A percentile compares a stretch with the other conserved stretches of the same genome.
These are phyloP conservation scores for Colletes collaris DNA, from an alignment of 2,888 invertebrate species.

Conservation along the genomic window DNA sequence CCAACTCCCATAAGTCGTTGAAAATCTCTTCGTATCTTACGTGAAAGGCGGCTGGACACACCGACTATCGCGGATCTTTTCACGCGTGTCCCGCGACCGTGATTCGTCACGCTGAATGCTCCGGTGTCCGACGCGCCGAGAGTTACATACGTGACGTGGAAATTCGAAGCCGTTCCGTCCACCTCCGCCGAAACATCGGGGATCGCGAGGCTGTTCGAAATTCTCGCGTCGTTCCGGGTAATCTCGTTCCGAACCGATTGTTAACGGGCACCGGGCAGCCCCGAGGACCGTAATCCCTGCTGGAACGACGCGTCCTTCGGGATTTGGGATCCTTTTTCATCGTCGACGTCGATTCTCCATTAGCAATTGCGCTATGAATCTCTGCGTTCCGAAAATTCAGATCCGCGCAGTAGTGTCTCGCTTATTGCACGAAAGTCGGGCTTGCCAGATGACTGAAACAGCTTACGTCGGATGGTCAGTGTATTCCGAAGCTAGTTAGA, in stretches of 20 bases:
- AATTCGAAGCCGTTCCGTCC: constrained; percentile 30
- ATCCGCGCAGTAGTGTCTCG: too few species aligned
- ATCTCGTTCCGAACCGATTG: constrained; percentile 38
- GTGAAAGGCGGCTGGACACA: constrained; percentile 54
- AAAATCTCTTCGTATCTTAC: constrained; percentile 64
- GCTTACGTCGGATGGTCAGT: too few species aligned
- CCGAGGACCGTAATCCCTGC: constrained; percentile 4
- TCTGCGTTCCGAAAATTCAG: too few species aligned
- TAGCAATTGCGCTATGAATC: too few species aligned
- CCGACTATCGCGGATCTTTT: constrained; percentile 56
- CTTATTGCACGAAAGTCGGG: too few species aligned
- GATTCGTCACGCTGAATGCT: constrained; percentile 62
- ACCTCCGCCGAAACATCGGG: neutral
- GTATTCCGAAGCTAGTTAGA: too few species aligned
- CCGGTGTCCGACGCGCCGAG: constrained; percentile 21
- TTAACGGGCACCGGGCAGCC: constrained; percentile 12
- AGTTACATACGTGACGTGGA: constrained; percentile 48
- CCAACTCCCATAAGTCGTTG: constrained; percentile 61
- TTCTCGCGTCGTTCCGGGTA: constrained; percentile 25
- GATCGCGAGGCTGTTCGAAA: constrained; percentile 34
- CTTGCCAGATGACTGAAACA: too few species aligned
- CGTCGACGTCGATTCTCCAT: constrained; percentile 18
- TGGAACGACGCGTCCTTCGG: constrained; percentile 8
- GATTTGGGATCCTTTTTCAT: constrained; percentile 4
- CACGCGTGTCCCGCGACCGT: constrained; percentile 62